Conservation (phyloP, 2,797 vertebrate species). For the Luscinia luscinia region DNA sequence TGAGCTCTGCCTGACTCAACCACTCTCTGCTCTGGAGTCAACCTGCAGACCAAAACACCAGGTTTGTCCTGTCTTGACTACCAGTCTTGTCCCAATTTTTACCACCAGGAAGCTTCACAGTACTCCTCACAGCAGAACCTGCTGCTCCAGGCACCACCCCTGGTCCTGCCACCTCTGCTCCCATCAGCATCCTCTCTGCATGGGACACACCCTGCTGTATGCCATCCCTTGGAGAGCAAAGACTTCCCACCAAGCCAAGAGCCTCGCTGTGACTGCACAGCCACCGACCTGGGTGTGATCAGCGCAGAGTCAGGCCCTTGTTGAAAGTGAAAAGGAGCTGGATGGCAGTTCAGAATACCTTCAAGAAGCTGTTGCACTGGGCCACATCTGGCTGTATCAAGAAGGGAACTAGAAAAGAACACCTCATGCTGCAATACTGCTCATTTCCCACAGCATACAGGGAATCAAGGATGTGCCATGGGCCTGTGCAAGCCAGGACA, state of each 20-base stretch:
- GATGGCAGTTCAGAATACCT: neutral
- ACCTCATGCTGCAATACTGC: neutral
- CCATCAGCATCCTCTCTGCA: neutral
- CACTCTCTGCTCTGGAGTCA: neutral
- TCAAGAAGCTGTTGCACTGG: neutral
- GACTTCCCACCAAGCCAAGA: accelerated
- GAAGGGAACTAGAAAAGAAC: neutral
- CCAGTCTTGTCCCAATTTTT: neutral
- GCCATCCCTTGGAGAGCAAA: accelerated
- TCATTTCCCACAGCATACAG: neutral
- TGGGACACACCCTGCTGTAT: accelerated
- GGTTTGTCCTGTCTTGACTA: neutral
- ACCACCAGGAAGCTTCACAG: neutral
- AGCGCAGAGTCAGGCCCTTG: neutral
- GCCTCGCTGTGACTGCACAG: neutral
- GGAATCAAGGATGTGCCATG: neutral
- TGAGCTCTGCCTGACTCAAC: neutral
- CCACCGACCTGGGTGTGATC: accelerated
- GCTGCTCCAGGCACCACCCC: neutral
- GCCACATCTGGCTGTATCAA: neutral
- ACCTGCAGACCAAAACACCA: neutral
- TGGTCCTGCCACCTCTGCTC: neutral
- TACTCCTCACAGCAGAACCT: neutral
- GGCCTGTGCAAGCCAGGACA: neutral
- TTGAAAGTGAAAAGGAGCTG: neutral